Evolutionary conservation across 1,140 invertebrate species (phyloP), one percentile per base, ranked within the genome.

Genomic region (Heliconius congener): DNA sequence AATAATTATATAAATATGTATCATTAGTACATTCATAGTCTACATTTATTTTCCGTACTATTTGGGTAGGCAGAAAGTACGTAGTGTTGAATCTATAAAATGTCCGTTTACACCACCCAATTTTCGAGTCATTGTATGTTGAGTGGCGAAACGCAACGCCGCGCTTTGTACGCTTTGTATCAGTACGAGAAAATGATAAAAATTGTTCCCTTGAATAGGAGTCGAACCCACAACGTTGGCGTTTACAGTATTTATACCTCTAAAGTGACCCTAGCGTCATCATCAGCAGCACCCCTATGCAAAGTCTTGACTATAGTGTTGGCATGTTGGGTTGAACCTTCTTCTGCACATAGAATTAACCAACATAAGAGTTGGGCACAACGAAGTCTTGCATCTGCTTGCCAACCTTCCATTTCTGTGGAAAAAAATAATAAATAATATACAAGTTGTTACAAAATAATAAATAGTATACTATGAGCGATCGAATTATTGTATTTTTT

Each of bases 371-470:
- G 92, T 82, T 97, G 96, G 1, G 97, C 95, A 4, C 96, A 96
- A 66, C 97, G 96, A 19, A 97, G 91, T 78, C 96, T 93, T 2
- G 96, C 95, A 82, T 96, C 96, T 5, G 93, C 91, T 78, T 96
- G 95, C 97, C 97, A 98, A 81, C 97, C 97, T 0, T 95, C 94
- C 78, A 98, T 95, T 88, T 98, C 97, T 83, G 87, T 23, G 74
- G 75, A 27, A 2, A 19, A 19, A 52, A 6, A 52, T 42, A 52
- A 18, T 46, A 46, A 46, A 46, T 16, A 46, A 46, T 37, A 8
- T 8, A 37, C 34, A 37, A 23, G 23, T 23, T 23, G 23, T 23
- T 23, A 23, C 23, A 23, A 23, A 23, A 23, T 23, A 23, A 23
- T 23, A 23, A 23, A 23, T 23, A 23, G 23, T 23, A 23, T 23